A percentile compares a stretch with the other conserved stretches of the same genome.
Conservation (phyloP, 2,797 vertebrate genomes). For the Fundulus diaphanus region DNA sequence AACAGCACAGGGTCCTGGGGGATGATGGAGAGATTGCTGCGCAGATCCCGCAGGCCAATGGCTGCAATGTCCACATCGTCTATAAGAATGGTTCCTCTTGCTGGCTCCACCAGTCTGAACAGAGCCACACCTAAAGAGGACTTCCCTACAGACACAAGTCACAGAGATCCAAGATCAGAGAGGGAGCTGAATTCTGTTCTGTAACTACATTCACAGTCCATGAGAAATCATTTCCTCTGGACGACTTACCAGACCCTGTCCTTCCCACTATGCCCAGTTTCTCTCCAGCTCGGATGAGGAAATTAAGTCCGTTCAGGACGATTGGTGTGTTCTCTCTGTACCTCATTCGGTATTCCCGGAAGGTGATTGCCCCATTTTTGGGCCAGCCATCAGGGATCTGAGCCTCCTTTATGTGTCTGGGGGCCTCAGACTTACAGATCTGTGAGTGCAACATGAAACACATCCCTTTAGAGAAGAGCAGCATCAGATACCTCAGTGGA, state of each 20-base stretch:
- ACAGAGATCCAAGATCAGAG: too few relatives aligned
- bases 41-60: conserved; percentile 82
- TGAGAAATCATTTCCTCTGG: neutral
- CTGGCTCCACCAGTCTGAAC: conserved; percentile 83
- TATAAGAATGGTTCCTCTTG: conserved; percentile 80
- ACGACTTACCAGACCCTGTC: conserved; percentile 82
- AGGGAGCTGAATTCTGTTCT: neutral
- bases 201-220: neutral
- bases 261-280: conserved; percentile 88
- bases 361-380: conserved; percentile 78
- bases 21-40: conserved; percentile 86
- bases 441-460: conserved; percentile 44
- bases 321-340: conserved; percentile 83
- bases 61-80: conserved; percentile 78
- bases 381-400: conserved; percentile 79
- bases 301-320: conserved; percentile 79
- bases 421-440: conserved; percentile 77
- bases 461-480: neutral
- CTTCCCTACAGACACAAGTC: conserved; percentile 77
- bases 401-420: conserved; percentile 56
- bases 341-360: conserved; percentile 83
- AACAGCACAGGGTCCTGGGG: conserved; percentile 88
- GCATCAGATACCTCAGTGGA: neutral
- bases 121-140: conserved; percentile 84
- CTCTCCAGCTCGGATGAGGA: conserved; percentile 78